Conservation (phyloP, 2,888 invertebrate genomes). For the Leptinotarsa haldemani region DNA sequence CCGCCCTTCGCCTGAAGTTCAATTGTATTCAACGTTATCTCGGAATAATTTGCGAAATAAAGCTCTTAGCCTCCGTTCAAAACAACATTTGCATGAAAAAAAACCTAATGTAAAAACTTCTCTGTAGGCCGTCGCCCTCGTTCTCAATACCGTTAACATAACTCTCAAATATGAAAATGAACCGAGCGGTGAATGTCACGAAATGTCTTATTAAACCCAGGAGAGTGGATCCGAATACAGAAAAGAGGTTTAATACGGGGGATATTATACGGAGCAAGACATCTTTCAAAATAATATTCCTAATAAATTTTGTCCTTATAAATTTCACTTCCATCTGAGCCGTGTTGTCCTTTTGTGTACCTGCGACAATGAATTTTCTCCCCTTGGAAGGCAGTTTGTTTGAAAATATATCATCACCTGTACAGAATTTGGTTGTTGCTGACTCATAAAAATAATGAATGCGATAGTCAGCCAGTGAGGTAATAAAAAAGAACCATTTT, state of each 20-base stretch:
- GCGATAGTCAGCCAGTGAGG: no score
- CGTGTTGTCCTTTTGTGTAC: constrained; percentile 17
- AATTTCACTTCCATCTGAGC: background rate
- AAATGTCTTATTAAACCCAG: constrained; percentile 11
- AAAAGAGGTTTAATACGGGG: background rate
- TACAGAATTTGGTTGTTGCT: background rate
- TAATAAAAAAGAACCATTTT: no score
- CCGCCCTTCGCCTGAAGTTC: background rate
- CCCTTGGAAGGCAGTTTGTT: background rate
- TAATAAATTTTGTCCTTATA: background rate
- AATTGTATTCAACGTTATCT: background rate
- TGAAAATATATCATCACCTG: background rate
- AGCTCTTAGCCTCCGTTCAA: background rate
- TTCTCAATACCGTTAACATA: constrained; percentile 1
- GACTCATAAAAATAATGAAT: no score
- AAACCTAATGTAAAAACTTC: background rate
- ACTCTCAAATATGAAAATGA: background rate
- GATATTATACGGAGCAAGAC: background rate
- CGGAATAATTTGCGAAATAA: background rate
- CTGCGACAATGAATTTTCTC: background rate
- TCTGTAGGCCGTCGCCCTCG: background rate
- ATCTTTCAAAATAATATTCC: constrained; percentile 1
- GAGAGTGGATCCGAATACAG: background rate
- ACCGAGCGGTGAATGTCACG: background rate
- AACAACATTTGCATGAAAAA: background rate